These are phyloP conservation scores for Pyxicephalus adspersus DNA, from an alignment of 2,113 vertebrate genomes.

Conservation along the genomic window DNA sequence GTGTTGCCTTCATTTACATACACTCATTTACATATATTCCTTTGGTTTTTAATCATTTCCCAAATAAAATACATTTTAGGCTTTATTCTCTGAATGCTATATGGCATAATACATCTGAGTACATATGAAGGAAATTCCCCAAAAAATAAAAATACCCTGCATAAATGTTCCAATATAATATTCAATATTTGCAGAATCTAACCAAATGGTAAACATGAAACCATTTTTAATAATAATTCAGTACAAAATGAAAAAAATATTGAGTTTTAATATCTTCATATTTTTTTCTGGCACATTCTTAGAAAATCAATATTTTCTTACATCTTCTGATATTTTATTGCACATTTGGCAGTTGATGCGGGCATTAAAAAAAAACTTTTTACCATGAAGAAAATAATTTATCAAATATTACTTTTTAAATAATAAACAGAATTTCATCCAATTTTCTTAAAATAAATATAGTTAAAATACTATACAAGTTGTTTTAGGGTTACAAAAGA, in stretches of 20 bases:
- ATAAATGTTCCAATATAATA: not conserved
- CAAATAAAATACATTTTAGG: slow-evolving; percentile 59
- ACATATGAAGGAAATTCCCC: not conserved
- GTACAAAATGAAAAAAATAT: slow-evolving; percentile 44
- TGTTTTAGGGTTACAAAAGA: not conserved
- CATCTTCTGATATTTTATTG: slow-evolving; percentile 34
- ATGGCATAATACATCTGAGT: slow-evolving; percentile 16
- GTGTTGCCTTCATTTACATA: not conserved
- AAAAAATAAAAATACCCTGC: slow-evolving; percentile 26
- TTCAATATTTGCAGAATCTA: not conserved
- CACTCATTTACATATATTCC: slow-evolving; percentile 46
- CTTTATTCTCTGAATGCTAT: not conserved
- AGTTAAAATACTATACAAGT: slow-evolving; percentile 3
- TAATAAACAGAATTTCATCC: slow-evolving; percentile 1
- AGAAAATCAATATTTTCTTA: slow-evolving; percentile 1
- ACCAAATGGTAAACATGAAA: not conserved
- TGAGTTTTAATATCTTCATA: slow-evolving; percentile 45
- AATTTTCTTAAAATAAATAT: not conserved
- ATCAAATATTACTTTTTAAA: not conserved
- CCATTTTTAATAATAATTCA: slow-evolving; percentile 19
- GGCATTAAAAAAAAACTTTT: not conserved
- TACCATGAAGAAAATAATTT: slow-evolving; percentile 2
- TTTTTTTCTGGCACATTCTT: slow-evolving; percentile 12
- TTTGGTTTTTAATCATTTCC: slow-evolving; percentile 64
- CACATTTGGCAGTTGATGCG: slow-evolving; percentile 15